Evolutionary conservation across 2,113 vertebrate species (phyloP), one percentile per base, ranked within the genome.

Genomic region (Mellivora capensis): DNA sequence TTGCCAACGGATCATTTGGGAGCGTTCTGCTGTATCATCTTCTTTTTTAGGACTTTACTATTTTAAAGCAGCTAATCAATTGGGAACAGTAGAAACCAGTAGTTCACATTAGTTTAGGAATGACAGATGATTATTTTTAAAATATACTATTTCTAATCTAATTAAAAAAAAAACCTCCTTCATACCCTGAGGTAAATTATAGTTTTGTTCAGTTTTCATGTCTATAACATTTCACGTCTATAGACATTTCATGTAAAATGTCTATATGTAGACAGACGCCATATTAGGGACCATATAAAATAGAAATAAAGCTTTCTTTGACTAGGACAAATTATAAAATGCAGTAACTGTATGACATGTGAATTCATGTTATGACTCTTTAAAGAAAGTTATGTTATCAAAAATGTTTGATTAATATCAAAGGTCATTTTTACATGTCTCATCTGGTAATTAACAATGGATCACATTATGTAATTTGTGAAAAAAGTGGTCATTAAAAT

Each of bases 361-460:
- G 94, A 97, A 97, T 97, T 97, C 74, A 54, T 74, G 84, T 96
- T 96, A 79, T 97, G 87, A 93, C 94, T 96, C 96, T 95, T 98
- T 98, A 96, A 98, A 98, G 97, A 90, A 90, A 95, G n/a, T 77
- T 96, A 90, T 95, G 74, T 94, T 97, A 97, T 96, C 72, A 79
- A 86, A 93, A 95, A 94, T 88, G 95, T 96, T 97, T 98, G 96
- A 98, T 98, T 98, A 98, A 98, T 96, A 94, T 93, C 96, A 98
- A 98, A 98, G 97, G 92, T 98, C 89, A 76, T 69, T 97, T 98
- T 98, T 97, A 98, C 72, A 96, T 82, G 95, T 98, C 93, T 89
- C 77, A 81, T 97, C 98, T 98, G 98, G 98, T 98, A 98, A 98
- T 96, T 97, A 89, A 96, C 88, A 97, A 96, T 98, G 98, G 98